Percentiles rank a stretch among this genome's conserved stretches.
These are phyloP conservation scores for Drosophila sp. DNA, from an alignment of 1,140 invertebrate species.

Conservation along the genomic window DNA sequence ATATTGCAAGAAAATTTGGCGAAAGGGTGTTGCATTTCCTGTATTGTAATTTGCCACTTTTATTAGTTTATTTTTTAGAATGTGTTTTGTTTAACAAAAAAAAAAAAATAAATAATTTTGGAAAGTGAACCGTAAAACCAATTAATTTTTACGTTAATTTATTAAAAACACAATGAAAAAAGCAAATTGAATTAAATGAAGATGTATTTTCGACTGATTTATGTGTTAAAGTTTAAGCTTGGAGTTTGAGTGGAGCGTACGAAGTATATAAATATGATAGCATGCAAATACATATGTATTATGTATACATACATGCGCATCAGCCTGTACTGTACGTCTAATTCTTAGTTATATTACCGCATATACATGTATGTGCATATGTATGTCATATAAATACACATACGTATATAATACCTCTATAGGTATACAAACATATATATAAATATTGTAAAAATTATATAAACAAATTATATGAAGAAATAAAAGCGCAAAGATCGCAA, in stretches of 20 bases:
- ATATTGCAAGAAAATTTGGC: constrained; percentile 1
- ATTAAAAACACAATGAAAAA: constrained; percentile 42
- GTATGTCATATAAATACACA: constrained; percentile 22
- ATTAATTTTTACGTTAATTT: constrained; percentile 48
- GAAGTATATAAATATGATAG: constrained; percentile 26
- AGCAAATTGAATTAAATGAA: constrained; percentile 57
- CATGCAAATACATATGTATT: constrained; percentile 5
- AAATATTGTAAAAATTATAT: constrained; percentile 45
- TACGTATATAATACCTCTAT: constrained; percentile 10
- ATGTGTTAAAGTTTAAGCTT: constrained; percentile 70
- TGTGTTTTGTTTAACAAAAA: constrained; percentile 23
- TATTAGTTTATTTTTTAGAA: constrained; percentile 11
- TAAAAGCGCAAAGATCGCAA: constrained; percentile 2
- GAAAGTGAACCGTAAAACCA: neutral
- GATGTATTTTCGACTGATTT: constrained; percentile 66
- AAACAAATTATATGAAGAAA: constrained; percentile 19
- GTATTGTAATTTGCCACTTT: constrained; percentile 18
- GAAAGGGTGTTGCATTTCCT: constrained; percentile 19
- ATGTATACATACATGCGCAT: constrained; percentile 8
- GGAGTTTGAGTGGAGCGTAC: constrained; percentile 31
- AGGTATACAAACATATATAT: constrained; percentile 25
- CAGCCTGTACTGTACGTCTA: constrained; percentile 17
- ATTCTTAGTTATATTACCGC: constrained; percentile 25
- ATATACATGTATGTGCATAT: constrained; percentile 8
- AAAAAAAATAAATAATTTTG: constrained; percentile 8